Conservation (phyloP, 2,797 vertebrate genomes). For the Poliocrania exsul region DNA sequence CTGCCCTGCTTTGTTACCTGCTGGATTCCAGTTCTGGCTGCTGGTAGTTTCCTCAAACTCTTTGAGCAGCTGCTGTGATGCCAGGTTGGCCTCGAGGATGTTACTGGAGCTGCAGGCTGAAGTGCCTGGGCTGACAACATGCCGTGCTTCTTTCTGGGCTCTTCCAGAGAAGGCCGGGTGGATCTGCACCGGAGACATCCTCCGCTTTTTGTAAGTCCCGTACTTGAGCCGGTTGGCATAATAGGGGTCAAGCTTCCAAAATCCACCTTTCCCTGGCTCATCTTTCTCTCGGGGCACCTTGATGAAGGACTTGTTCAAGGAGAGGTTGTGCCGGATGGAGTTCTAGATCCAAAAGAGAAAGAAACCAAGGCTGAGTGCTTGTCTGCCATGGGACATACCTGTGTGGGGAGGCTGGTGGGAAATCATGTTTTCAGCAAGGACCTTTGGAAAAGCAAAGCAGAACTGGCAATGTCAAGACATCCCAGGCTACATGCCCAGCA, state of each 20-base stretch:
- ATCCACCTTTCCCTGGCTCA: slow-evolving; percentile 93
- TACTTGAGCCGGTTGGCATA: slow-evolving; percentile 91
- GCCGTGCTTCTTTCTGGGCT: slow-evolving; percentile 49
- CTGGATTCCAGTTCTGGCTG: slow-evolving; percentile 80
- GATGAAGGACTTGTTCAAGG: slow-evolving; percentile 97
- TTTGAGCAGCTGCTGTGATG: slow-evolving; percentile 86
- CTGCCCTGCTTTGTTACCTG: slow-evolving; percentile 69
- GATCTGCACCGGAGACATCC: slow-evolving; percentile 87
- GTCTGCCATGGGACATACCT: background rate
- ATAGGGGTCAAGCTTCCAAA: slow-evolving; percentile 96
- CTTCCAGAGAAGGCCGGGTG: slow-evolving; percentile 84
- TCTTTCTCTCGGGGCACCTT: slow-evolving; percentile 96
- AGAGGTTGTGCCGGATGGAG: slow-evolving; percentile 96
- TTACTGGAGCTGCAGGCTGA: background rate
- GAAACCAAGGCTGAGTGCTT: background rate
- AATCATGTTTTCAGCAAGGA: background rate
- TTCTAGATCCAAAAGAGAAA: slow-evolving; percentile 80
- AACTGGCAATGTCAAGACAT: background rate
- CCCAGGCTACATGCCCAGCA: background rate
- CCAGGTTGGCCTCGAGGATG: slow-evolving; percentile 70
- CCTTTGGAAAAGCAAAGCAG: background rate
- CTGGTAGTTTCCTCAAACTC: slow-evolving; percentile 88
- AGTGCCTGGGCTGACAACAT: background rate
- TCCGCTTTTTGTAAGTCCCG: slow-evolving; percentile 88
- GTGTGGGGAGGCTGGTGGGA: background rate